These are phyloP conservation scores for Ethmia dodecea DNA, from an alignment of 2,888 invertebrate species.

Conservation along the genomic window DNA sequence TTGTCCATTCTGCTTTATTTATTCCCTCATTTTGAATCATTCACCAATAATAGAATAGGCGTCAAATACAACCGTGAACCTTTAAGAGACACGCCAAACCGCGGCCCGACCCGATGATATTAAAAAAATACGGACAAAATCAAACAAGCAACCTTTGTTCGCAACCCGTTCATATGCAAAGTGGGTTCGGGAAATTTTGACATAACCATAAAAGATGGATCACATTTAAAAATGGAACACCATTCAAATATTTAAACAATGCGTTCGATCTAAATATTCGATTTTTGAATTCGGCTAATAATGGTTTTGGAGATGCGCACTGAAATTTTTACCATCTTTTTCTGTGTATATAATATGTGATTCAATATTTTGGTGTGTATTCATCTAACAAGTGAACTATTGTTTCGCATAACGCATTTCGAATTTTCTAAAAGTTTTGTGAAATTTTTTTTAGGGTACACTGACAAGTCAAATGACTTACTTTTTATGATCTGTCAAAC, in stretches of 20 bases:
- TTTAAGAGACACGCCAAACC: constrained; percentile 28
- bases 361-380: no score
- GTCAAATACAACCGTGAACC: no score
- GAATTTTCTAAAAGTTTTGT: no score
- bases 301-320: no score
- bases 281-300: constrained; percentile 32
- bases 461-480: no score
- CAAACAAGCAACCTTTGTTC: constrained; percentile 38
- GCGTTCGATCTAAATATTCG: constrained; percentile 40
- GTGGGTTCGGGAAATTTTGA: constrained; percentile 49
- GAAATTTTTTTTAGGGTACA: no score
- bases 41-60: constrained; percentile 7
- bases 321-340: no score
- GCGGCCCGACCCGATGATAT: constrained; percentile 11
- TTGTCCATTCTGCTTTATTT: no score
- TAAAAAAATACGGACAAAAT: constrained; percentile 30
- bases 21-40: background rate
- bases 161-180: constrained; percentile 67
- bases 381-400: no score
- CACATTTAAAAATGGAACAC: constrained; percentile 47
- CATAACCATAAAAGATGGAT: constrained; percentile 69
- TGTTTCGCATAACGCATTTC: no score
- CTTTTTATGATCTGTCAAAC: no score
- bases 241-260: constrained; percentile 47
- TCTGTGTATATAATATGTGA: no score